Percentiles rank a stretch among this genome's conserved stretches.
phyloP scores from a whole-genome alignment of 1,140 invertebrate genomes.

The Bombus polaris region DNA sequence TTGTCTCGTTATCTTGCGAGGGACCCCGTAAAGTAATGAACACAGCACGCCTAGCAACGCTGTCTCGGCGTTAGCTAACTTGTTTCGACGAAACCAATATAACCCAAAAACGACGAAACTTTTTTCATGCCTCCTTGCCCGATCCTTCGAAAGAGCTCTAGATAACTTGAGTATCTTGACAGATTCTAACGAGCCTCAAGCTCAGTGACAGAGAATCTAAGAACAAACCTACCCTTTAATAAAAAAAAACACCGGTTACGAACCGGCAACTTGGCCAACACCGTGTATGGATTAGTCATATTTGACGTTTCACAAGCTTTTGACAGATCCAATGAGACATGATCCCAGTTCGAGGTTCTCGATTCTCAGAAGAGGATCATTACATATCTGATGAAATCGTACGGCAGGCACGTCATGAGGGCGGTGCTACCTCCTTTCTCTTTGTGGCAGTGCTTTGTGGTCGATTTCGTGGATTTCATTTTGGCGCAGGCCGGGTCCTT shows the following conservation, averaged over 20 bases:
- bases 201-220: constrained; percentile 13
- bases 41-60: constrained; percentile 76
- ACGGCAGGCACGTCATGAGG: constrained; percentile 33
- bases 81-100: constrained; percentile 35
- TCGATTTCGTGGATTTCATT: constrained; percentile 60
- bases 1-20: constrained; percentile 60
- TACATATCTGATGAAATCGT: constrained; percentile 11
- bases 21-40: constrained; percentile 42
- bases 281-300: constrained; percentile 19
- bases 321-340: constrained; percentile 47
- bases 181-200: not conserved
- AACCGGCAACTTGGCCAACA: constrained; percentile 28
- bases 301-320: constrained; percentile 54
- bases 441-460: constrained; percentile 39
- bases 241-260: constrained; percentile 36
- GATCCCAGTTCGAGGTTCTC: constrained; percentile 15
- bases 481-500: constrained; percentile 74
- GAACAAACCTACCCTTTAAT: constrained; percentile 19
- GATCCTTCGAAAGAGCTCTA: not conserved
- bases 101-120: constrained; percentile 10
- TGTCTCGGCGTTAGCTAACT: constrained; percentile 34
- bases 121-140: not conserved
- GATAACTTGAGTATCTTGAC: constrained; percentile 1
- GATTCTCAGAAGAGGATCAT: not conserved
- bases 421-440: constrained; percentile 50